Evolutionary conservation across 2,113 vertebrate genomes (phyloP), one percentile per base, ranked within the genome.

Genomic region (Sinosuthora webbiana): DNA sequence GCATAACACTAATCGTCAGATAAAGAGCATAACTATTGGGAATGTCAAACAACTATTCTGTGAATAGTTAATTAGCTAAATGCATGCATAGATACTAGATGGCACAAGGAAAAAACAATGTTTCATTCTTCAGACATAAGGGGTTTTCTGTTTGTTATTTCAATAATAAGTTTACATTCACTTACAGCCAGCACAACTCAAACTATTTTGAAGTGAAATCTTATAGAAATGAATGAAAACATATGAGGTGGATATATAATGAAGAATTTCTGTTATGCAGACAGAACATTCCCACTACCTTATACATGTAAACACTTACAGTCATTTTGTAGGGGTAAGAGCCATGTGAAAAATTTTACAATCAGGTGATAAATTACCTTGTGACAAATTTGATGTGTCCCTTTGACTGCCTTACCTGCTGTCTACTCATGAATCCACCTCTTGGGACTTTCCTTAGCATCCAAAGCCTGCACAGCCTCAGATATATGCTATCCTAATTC

Each of bases 161-260:
- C 97, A 95, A 97, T 97, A 97, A 90, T 98, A 98, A 98, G 91
- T 98, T 97, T 98, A 89, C 73, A 96, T 97, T 97, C 97, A 95
- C 75, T 98, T 98, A 95, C 92, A 97, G 84, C 39, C 93, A 94
- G 83, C 79, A 93, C 81, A 96, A 91, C 94, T 97, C 96, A 96
- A 98, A 70, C 10, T 65, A 77, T 89, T 96, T 95, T 76, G 87
- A 97, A 94, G 78, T 81, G 31, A 94, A 71, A 93, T 90, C 59
- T 85, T 94, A 89, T 27, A 95, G 83, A 91, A 89, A 49, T 23
- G 42, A 73, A 90, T 74, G 59, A 89, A 90, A 82, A 95, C 14
- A 8, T 53, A 33, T 82, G 23, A 92, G 39, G 18, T 82, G 37
- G 53, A 30, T 30, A 63, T 60, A 71, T 15, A n/a, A 31, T 45